phyloP scores from a whole-genome alignment of 1,140 invertebrate species.

The Tachypleus tridentatus region DNA sequence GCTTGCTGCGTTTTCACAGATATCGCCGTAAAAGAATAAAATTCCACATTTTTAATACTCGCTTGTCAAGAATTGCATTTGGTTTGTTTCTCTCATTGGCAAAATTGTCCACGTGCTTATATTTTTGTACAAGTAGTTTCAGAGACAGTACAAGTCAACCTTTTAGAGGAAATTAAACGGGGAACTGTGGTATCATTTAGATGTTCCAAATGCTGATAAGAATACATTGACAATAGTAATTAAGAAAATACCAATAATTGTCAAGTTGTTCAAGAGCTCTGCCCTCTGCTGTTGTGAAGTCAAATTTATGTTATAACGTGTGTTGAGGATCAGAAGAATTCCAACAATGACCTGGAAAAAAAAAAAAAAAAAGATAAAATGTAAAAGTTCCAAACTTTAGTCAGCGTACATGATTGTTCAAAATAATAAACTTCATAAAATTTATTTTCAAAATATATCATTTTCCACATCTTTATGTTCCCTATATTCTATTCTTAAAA shows the following conservation, averaged over 20 bases:
- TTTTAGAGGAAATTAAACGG: too few relatives aligned
- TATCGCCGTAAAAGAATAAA: too few relatives aligned
- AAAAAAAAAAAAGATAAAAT: not conserved
- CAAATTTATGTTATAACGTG: conserved; percentile 23
- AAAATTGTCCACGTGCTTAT: too few relatives aligned
- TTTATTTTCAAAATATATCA: not conserved
- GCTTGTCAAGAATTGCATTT: too few relatives aligned
- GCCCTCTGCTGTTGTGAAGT: conserved; percentile 17
- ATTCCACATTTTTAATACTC: too few relatives aligned
- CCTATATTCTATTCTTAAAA: not conserved
- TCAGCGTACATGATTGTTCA: not conserved
- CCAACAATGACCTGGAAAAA: conserved; percentile 23
- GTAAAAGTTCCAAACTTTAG: not conserved
- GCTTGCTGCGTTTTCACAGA: too few relatives aligned
- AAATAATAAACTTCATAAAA: not conserved
- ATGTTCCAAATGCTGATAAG: conserved; percentile 22
- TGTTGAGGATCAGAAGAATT: conserved; percentile 22
- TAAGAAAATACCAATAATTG: conserved; percentile 22
- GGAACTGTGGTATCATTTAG: not conserved
- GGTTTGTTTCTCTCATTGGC: too few relatives aligned
- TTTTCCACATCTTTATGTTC: not conserved
- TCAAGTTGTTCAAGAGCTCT: conserved; percentile 19
- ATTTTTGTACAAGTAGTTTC: too few relatives aligned
- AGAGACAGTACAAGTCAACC: too few relatives aligned
- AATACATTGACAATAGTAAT: conserved; percentile 22